Base-by-base conservation (phyloP, 2,797 vertebrate species). In the Denticeps clupeoides region DNA sequence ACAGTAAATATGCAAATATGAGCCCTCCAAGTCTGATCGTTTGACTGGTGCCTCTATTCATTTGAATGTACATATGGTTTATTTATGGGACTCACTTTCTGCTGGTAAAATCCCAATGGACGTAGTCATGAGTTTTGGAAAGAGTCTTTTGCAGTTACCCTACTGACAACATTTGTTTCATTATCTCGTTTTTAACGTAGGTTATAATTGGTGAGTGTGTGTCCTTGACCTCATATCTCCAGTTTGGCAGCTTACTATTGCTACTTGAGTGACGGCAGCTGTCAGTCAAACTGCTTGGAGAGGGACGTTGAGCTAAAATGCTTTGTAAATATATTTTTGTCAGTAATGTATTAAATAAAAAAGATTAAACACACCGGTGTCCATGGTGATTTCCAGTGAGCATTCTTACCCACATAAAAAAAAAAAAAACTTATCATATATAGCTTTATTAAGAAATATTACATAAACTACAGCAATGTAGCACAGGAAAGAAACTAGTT, bases 241-340 rank as follows among this genome's bases (percentile, higher is more conserved):
- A 18, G 11, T 25, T 47, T 12, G 24, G 37, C 25, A 49, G 45
- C 18, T 15, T 35, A 8, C 33, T 24, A 1, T 46, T 16, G 37
- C 19, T 23, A 23, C 3, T 16, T 5, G 8, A 47, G 11, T 49
- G 19, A 25, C 27, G 38, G 37, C 31, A 47, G 47, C 49, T 47
- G 31, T 51, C 22, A 60, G 51, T 41, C 41, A 31, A 25, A 43
- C 21, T 51, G 53, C 41, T 41, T 45, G 35, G 13, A 57, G 43
- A 47, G 26, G 16, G 32, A 49, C 41, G 42, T 56, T 56, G 23
- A 40, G 49, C 47, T 49, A 33, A 49, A 47, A 28, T 59, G 46
- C 61, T 64, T 53, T 67, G 68, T 65, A 67, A 63, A 70, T 70
- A 65, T 21, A 19, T 63, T 63, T n/a, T 63, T 51, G 57, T 63